phyloP scores from a whole-genome alignment of 2,888 invertebrate genomes.

The Cartodere bifasciata region DNA sequence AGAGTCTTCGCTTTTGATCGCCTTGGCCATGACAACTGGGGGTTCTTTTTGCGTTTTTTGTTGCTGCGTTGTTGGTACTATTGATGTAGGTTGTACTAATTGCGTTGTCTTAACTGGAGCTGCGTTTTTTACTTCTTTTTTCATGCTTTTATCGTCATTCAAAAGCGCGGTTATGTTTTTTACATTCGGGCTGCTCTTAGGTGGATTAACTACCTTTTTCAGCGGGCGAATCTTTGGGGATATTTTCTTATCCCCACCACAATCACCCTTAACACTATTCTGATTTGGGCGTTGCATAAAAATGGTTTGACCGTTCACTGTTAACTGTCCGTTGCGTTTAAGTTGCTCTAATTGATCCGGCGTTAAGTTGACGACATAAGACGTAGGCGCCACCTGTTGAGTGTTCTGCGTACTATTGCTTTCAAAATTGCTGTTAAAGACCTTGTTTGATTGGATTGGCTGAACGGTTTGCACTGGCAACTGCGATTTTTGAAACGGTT shows the following conservation, averaged over 20 bases:
- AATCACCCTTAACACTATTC: too few species aligned
- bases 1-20: slow-evolving; percentile 16
- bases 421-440: slow-evolving; percentile 7
- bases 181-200: slow-evolving; percentile 1
- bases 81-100: slow-evolving; percentile 26
- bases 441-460: slow-evolving; percentile 16
- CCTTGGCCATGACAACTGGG: too few species aligned
- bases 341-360: slow-evolving; percentile 35
- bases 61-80: slow-evolving; percentile 19
- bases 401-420: slow-evolving; percentile 11
- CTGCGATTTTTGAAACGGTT: slow-evolving; percentile 33
- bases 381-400: slow-evolving; percentile 27
- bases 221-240: slow-evolving; percentile 32
- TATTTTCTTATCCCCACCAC: slow-evolving; percentile 24
- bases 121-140: too few species aligned
- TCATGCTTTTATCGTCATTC: too few species aligned
- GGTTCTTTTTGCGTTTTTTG: slow-evolving; percentile 10
- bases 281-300: slow-evolving; percentile 32
- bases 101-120: too few species aligned
- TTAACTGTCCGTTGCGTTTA: slow-evolving; percentile 33
- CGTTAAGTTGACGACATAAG: slow-evolving; percentile 35
- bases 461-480: slow-evolving; percentile 33
- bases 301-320: slow-evolving; percentile 35
- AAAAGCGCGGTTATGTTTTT: too few species aligned
- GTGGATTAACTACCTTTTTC: slow-evolving; percentile 25